Base-by-base conservation (phyloP, 2,888 invertebrate genomes). In the Ectemnius cavifrons region DNA sequence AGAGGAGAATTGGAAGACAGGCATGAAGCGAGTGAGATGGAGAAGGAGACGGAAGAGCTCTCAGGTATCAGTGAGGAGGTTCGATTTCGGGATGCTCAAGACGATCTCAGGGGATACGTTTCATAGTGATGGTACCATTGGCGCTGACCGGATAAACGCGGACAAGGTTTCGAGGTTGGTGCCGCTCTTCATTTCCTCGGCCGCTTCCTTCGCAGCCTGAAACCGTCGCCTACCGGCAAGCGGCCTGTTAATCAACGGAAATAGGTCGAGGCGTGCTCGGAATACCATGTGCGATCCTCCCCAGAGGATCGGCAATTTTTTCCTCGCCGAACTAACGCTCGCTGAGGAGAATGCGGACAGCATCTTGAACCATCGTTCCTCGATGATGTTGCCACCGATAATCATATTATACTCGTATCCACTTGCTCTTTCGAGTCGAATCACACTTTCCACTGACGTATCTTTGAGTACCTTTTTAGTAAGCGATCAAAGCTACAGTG, bases 191-290 rank as follows among this genome's bases (percentile, higher is more conserved):
- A 37, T 37, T 37, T 37, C 52, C 52, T 16, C 52, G 16, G 16
- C 52, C 16, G 16, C 52, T 16, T 52, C n/a, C 52, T 16, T 52
- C 18, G 3, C n/a, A 65, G 59, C 58, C 61, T 59, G 64, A 65
- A 64, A 47, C 37, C 37, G 20, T 20, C 60, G 37, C 18, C 23
- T 14, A 28, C 47, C 5, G 47, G 37, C 63, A 23, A 59, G 75
- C 56, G 64, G 57, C 58, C 60, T 65, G 67, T 71, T 83, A 83
- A 79, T 83, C 77, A 75, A 58, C 60, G 69, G 45, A 83, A 73
- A 59, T 79, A 71, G 83, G 80, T 75, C 78, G 72, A 63, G 66
- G 16, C 75, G 64, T 80, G 78, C 65, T 65, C 56, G 23, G 73
- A 82, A 72, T 75, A 23, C 23, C 27, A 8, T 28, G 6, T 27